Conservation (phyloP, 2,113 vertebrate genomes). For the Petaurus breviceps region DNA sequence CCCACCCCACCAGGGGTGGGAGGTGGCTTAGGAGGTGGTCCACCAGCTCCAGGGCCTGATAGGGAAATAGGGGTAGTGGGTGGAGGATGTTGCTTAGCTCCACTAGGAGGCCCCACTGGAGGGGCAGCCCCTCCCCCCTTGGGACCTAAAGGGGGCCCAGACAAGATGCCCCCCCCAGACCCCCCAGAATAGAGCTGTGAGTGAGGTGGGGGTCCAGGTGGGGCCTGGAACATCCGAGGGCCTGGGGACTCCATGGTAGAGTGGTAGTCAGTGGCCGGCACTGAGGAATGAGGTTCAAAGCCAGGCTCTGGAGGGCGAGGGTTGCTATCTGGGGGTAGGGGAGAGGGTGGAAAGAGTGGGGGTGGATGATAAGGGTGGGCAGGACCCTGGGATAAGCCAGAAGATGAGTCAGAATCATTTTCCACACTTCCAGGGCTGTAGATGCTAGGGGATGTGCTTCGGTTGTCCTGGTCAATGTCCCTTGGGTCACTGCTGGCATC, state of each 20-base stretch:
- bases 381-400: slow-evolving; percentile 85
- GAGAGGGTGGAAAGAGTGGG: slow-evolving; percentile 87
- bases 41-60: slow-evolving; percentile 75
- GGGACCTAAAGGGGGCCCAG: slow-evolving; percentile 68
- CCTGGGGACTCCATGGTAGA: slow-evolving; percentile 84
- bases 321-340: slow-evolving; percentile 81
- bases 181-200: slow-evolving; percentile 80
- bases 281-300: slow-evolving; percentile 83
- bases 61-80: slow-evolving; percentile 88
- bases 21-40: slow-evolving; percentile 79
- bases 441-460: slow-evolving; percentile 97
- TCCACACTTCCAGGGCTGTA: slow-evolving; percentile 96
- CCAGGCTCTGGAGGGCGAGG: slow-evolving; percentile 82
- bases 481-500: slow-evolving; percentile 96
- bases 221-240: slow-evolving; percentile 84
- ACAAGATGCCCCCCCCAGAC: slow-evolving; percentile 72
- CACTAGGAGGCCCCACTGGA: slow-evolving; percentile 64
- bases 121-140: slow-evolving; percentile 76
- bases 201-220: slow-evolving; percentile 82
- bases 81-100: slow-evolving; percentile 85
- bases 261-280: slow-evolving; percentile 79
- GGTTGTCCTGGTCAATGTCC: slow-evolving; percentile 99
- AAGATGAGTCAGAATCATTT: slow-evolving; percentile 94
- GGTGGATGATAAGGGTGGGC: slow-evolving; percentile 84
- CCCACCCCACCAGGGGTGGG: slow-evolving; percentile 79